Conservation (phyloP, 2,113 vertebrate species). For the Corynorhinus townsendii region DNA sequence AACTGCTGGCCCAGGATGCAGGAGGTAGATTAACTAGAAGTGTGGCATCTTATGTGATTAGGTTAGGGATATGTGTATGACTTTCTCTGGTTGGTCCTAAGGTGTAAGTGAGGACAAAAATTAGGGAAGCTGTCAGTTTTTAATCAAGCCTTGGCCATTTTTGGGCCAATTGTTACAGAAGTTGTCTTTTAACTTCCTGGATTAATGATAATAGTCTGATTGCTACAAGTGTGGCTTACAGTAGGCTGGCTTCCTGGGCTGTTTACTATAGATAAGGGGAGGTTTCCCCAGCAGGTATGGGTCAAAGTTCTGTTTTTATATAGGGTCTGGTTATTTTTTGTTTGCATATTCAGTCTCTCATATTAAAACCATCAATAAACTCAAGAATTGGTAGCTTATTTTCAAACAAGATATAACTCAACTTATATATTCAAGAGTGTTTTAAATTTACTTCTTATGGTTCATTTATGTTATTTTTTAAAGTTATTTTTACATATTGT, state of each 20-base stretch:
- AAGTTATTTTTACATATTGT: not conserved
- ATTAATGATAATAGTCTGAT: not conserved
- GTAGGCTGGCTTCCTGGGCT: not conserved
- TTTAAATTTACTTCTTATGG: conserved; percentile 14
- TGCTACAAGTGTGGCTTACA: not conserved
- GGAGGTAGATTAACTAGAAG: not conserved
- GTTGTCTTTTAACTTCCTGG: not conserved
- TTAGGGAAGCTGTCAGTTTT: not conserved
- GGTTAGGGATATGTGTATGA: not conserved
- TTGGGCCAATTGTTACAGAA: not conserved
- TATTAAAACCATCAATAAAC: conserved; percentile 22
- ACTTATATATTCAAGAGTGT: not conserved
- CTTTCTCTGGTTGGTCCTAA: not conserved
- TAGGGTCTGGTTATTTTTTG: not conserved
- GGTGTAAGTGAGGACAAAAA: not conserved
- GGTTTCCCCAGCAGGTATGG: not conserved
- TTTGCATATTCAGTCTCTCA: not conserved
- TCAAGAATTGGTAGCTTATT: not conserved
- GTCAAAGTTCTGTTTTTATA: not conserved
- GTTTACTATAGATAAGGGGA: not conserved
- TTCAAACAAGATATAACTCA: not conserved
- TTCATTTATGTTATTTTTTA: not conserved
- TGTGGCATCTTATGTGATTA: not conserved
- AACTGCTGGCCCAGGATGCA: not conserved
- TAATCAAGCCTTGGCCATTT: not conserved